Conservation (phyloP, 2,888 invertebrate species). For the Elaeidobius kamerunicus region DNA sequence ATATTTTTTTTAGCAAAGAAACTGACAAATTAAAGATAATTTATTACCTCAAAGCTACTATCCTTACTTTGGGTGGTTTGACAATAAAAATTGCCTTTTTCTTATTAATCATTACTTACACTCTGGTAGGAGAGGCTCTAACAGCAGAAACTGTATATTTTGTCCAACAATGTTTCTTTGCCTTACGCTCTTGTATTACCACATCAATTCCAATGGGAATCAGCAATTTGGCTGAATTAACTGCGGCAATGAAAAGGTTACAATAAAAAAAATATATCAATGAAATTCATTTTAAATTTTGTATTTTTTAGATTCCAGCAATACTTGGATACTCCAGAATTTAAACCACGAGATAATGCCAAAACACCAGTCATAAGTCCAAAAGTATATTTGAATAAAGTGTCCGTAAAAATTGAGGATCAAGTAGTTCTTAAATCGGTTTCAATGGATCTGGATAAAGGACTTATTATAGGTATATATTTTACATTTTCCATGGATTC, state of each 20-base stretch:
- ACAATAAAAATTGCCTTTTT: slow-evolving; percentile 37
- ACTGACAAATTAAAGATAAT: slow-evolving; percentile 55
- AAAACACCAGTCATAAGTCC: slow-evolving; percentile 8
- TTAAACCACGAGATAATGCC: background rate
- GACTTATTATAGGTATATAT: slow-evolving; percentile 46
- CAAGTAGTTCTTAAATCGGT: slow-evolving; percentile 47
- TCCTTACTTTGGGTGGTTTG: slow-evolving; percentile 41
- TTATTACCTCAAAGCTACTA: slow-evolving; percentile 44
- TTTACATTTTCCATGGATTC: background rate
- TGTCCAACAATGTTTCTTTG: slow-evolving; percentile 33
- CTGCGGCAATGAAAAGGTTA: slow-evolving; percentile 36
- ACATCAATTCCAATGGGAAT: slow-evolving; percentile 40
- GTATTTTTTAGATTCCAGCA: slow-evolving; percentile 20
- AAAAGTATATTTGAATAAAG: slow-evolving; percentile 24
- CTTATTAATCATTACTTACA: slow-evolving; percentile 38
- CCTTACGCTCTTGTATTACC: slow-evolving; percentile 36
- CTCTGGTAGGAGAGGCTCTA: slow-evolving; percentile 35
- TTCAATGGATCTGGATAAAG: slow-evolving; percentile 47
- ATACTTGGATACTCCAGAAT: slow-evolving; percentile 24
- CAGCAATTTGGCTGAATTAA: slow-evolving; percentile 36
- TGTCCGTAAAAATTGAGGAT: slow-evolving; percentile 35
- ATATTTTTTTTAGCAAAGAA: slow-evolving; percentile 55
- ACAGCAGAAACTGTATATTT: slow-evolving; percentile 37
- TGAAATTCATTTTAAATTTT: too few species aligned
- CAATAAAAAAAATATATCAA: slow-evolving; percentile 27